A percentile compares a stretch with the other conserved stretches of the same genome.
phyloP scores from a whole-genome alignment of 2,888 invertebrate genomes.

The Tineola bisselliella region DNA sequence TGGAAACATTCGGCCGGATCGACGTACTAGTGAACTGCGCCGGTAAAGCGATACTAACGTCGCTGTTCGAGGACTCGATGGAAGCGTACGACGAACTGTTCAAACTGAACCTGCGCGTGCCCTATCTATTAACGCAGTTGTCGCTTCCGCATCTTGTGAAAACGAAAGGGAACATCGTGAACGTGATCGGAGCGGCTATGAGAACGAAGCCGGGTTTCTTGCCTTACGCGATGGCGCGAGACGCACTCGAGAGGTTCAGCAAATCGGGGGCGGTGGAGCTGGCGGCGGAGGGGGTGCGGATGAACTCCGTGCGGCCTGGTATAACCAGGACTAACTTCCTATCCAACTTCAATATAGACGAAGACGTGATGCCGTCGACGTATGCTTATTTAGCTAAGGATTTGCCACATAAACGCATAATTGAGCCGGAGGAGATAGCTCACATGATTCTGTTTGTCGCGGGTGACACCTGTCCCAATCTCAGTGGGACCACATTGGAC shows the following conservation, averaged over 20 bases:
- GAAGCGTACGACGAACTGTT: slow-evolving; percentile 39
- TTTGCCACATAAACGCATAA: slow-evolving; percentile 31
- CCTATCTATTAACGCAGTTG: slow-evolving; percentile 37
- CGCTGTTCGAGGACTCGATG: slow-evolving; percentile 35
- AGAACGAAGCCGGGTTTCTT: slow-evolving; percentile 32
- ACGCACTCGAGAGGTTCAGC: slow-evolving; percentile 39
- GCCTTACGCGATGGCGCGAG: slow-evolving; percentile 27
- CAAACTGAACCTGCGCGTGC: slow-evolving; percentile 36
- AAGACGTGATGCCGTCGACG: slow-evolving; percentile 21
- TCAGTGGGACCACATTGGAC: slow-evolving; percentile 32
- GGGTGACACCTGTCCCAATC: slow-evolving; percentile 33
- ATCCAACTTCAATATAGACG: slow-evolving; percentile 31
- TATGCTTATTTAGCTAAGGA: slow-evolving; percentile 29
- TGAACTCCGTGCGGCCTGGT: slow-evolving; percentile 45
- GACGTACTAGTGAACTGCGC: slow-evolving; percentile 41
- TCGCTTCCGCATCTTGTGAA: slow-evolving; percentile 33
- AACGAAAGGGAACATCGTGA: slow-evolving; percentile 40
- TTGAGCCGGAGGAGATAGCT: slow-evolving; percentile 42
- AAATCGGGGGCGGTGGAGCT: slow-evolving; percentile 36
- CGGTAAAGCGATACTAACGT: slow-evolving; percentile 32
- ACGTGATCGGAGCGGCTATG: slow-evolving; percentile 33
- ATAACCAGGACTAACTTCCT: slow-evolving; percentile 39
- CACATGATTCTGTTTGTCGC: slow-evolving; percentile 37
- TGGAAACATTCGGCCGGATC: slow-evolving; percentile 30
- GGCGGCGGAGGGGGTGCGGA: slow-evolving; percentile 36